Evolutionary conservation across 2,888 invertebrate species (phyloP).

Genomic region (Epistrophella euchroma): DNA sequence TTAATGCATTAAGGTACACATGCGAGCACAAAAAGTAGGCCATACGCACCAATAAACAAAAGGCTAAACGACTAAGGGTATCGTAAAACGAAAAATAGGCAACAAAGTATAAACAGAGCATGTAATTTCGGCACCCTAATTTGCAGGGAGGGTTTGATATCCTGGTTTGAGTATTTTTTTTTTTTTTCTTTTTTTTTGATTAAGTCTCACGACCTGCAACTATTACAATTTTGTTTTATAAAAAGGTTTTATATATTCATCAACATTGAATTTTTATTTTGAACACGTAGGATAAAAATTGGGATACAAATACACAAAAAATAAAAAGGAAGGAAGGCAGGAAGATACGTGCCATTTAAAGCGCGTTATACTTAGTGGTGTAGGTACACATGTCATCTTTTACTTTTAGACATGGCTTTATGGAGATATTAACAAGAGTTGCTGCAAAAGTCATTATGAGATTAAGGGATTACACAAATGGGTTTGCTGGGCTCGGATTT

Average conservation of each 20-base stretch:
- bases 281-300: slow-evolving; percentile 24
- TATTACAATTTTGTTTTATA: slow-evolving; percentile 41
- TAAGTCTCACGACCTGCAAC: slow-evolving; percentile 67
- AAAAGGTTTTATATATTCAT: slow-evolving; percentile 54
- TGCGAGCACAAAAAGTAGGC: slow-evolving; percentile 64
- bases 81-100: slow-evolving; percentile 45
- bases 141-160: slow-evolving; percentile 55
- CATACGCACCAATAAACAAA: slow-evolving; percentile 73
- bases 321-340: slow-evolving; percentile 22
- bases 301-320: slow-evolving; percentile 15
- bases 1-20: slow-evolving; percentile 59
- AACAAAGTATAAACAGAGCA: slow-evolving; percentile 55
- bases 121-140: slow-evolving; percentile 72
- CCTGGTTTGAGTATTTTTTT: slow-evolving; percentile 46
- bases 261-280: slow-evolving; percentile 26
- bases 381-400: slow-evolving; percentile 50
- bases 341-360: slow-evolving; percentile 52
- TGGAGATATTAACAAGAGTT: slow-evolving; percentile 43
- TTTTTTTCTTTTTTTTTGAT: slow-evolving; percentile 32
- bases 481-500: slow-evolving; percentile 41
- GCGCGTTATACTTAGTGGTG: slow-evolving; percentile 37
- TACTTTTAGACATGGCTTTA: slow-evolving; percentile 39
- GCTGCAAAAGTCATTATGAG: slow-evolving; percentile 45
- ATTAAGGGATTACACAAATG: slow-evolving; percentile 69
- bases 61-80: slow-evolving; percentile 45